Base-by-base conservation (phyloP, 2,888 invertebrate species). In the Kuschelorhynchus macadamiae region DNA sequence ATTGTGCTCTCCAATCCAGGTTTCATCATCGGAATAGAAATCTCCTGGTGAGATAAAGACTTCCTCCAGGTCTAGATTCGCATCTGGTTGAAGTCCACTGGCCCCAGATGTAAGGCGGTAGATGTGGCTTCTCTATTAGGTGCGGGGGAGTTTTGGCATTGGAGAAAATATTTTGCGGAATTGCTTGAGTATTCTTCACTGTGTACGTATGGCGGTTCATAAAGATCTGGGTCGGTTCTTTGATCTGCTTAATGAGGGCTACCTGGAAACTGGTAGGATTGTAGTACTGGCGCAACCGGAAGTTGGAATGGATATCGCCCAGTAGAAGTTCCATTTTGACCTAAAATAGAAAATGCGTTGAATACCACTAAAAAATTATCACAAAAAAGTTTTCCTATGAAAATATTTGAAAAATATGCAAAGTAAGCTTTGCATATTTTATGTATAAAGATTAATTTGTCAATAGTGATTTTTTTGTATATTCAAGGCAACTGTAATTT, bases 51-150 rank as follows among this genome's bases (percentile, higher is more conserved):
- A 88, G 80, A 75, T 87, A 88, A 60, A 87, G 81, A 17, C 33
- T 65, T 11, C 87, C 87, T 76, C 86, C 82, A 5, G 88, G 87
- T 53, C 87, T 79, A 1, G 85, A 84, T 77, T 89, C 89, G 74
- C 89, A 89, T 11, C 85, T 80, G 7, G 81, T 76, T 41, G 88
- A 88, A 33, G 85, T 83, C 89, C 89, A 89, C 66, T 87, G 86
- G 0, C 88, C 88, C 71, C 81, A 80, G 41, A 88, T 81, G 47
- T 82, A 81, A 0, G 85, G 82, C 1, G 85, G 84, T 4, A 85
- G 75, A 46, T 81, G 81, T 1, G 85, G 81, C 53, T 81, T 83
- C 20, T 82, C 81, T 36, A 82, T 79, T 41, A 88, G 79, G 73
- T 84, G 84, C 2, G 88, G 87, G 0, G 88, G 87, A 16, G 81